These are phyloP conservation scores for Chelonoidis abingdonii DNA, from an alignment of 2,113 vertebrate genomes.

Conservation along the genomic window DNA sequence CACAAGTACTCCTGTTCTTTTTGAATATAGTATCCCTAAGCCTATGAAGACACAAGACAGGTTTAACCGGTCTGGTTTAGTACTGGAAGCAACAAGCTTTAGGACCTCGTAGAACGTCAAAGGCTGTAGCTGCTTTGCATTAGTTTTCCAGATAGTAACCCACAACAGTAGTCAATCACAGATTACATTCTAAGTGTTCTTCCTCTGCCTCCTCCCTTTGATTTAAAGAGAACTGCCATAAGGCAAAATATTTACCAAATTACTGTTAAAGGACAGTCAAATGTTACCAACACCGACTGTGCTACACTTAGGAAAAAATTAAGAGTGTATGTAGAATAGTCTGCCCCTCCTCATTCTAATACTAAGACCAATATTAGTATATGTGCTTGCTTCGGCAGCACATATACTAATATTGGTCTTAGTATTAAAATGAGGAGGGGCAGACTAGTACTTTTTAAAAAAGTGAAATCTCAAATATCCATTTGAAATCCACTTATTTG, in stretches of 20 bases:
- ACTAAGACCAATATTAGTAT: too few relatives aligned
- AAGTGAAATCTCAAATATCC: background rate
- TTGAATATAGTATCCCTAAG: background rate
- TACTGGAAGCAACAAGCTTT: background rate
- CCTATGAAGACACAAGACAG: accelerated
- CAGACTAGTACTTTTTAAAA: slow-evolving; percentile 1
- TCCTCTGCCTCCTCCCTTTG: slow-evolving; percentile 7
- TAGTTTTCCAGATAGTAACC: slow-evolving; percentile 55
- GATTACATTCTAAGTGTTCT: slow-evolving; percentile 37
- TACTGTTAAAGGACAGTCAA: slow-evolving; percentile 26
- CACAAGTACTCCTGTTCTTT: background rate
- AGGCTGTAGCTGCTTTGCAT: slow-evolving; percentile 61
- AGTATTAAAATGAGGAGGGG: too few relatives aligned
- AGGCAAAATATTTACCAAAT: slow-evolving; percentile 64
- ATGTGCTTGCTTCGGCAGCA: too few relatives aligned
- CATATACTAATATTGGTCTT: background rate
- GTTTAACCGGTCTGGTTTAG: background rate
- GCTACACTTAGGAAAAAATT: background rate
- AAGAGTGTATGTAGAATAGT: background rate
- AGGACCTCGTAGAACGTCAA: slow-evolving; percentile 21
- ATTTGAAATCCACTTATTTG: background rate
- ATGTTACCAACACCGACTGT: background rate
- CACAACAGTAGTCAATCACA: slow-evolving; percentile 49
- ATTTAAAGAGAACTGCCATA: slow-evolving; percentile 41
- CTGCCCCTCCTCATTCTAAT: too few relatives aligned